Percentiles rank a stretch among this genome's conserved stretches.
Conservation (phyloP, 2,113 vertebrate genomes). For the Cebidichthys violaceus region DNA sequence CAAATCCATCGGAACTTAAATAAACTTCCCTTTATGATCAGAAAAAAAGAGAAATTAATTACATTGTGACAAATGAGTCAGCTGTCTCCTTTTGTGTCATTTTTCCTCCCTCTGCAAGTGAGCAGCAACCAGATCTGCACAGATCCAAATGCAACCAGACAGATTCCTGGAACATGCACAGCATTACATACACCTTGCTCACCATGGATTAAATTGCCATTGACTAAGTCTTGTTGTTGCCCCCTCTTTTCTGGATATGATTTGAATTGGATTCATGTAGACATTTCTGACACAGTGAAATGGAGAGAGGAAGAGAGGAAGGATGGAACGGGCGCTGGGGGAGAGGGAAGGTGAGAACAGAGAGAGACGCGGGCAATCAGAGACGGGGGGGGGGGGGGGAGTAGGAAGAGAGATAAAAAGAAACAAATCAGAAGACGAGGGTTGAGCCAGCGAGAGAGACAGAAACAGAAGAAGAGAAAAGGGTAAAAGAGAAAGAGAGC, state of each 20-base stretch:
- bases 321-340: conserved; percentile 25
- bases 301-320: conserved; percentile 29
- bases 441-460: conserved; percentile 41
- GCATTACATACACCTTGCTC: conserved; percentile 71
- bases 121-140: conserved; percentile 67
- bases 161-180: conserved; percentile 74
- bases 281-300: conserved; percentile 64
- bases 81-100: conserved; percentile 60
- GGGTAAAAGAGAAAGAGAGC: conserved; percentile 65
- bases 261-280: conserved; percentile 72
- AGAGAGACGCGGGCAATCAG: conserved; percentile 48
- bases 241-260: conserved; percentile 65
- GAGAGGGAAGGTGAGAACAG: conserved; percentile 53
- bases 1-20: conserved; percentile 67
- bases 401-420: conserved; percentile 54
- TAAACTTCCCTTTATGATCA: conserved; percentile 37
- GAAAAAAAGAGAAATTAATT: conserved; percentile 56
- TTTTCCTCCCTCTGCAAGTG: conserved; percentile 45
- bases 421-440: conserved; percentile 61
- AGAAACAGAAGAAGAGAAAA: conserved; percentile 57
- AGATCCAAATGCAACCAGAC: conserved; percentile 77
- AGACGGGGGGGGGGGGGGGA: conserved; percentile 23
- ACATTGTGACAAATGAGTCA: conserved; percentile 73
- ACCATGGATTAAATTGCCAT: conserved; percentile 72
- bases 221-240: conserved; percentile 76